Conservation (phyloP, 2,113 vertebrate genomes). For the Galbula dea region DNA sequence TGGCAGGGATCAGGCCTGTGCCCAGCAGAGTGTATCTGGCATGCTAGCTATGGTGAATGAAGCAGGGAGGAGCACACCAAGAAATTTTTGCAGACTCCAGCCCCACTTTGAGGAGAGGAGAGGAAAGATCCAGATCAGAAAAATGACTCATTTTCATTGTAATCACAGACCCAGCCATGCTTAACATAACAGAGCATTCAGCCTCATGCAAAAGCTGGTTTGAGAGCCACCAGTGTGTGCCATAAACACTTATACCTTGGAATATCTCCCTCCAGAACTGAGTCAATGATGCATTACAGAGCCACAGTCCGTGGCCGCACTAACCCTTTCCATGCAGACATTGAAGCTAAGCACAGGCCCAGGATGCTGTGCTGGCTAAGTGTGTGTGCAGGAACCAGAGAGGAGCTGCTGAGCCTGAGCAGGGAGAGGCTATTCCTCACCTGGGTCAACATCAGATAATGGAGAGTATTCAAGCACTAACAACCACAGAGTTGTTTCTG, state of each 20-base stretch:
- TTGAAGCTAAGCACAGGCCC: rapidly evolving
- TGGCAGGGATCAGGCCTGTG: neutral
- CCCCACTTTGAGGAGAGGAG: neutral
- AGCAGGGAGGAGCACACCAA: neutral
- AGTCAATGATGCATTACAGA: neutral
- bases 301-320: rapidly evolving
- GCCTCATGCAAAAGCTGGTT: neutral
- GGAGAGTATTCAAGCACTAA: neutral
- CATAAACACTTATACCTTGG: neutral
- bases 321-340: rapidly evolving
- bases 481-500: neutral
- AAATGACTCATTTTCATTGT: neutral
- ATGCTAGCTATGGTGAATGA: rapidly evolving
- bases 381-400: rapidly evolving
- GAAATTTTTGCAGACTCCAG: neutral
- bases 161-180: neutral
- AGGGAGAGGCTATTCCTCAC: neutral
- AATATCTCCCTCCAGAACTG: neutral
- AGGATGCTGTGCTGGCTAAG: neutral
- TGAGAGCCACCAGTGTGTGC: neutral
- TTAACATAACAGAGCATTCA: neutral
- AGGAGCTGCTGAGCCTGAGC: neutral
- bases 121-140: neutral
- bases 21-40: neutral
- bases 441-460: rapidly evolving